Evolutionary conservation across 2,888 invertebrate species (phyloP).

Genomic region (Idaea straminata): DNA sequence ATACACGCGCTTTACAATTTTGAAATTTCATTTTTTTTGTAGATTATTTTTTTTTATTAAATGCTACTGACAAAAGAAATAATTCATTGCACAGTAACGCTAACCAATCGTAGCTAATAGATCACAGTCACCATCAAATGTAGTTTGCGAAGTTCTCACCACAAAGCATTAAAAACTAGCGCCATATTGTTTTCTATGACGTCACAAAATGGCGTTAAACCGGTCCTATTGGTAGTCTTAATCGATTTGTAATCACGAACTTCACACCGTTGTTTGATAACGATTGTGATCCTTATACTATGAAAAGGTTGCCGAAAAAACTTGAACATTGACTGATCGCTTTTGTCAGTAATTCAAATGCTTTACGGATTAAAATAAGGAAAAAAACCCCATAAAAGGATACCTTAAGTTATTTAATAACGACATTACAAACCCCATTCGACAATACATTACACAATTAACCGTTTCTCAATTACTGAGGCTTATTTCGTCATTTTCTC

Average conservation of each 20-base stretch:
- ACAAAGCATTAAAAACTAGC: background rate
- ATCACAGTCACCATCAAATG: background rate
- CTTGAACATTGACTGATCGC: slow-evolving; percentile 18
- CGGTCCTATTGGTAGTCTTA: no score
- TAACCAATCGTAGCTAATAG: background rate
- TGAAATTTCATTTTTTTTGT: slow-evolving; percentile 22
- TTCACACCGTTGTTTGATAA: background rate
- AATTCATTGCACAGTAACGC: background rate
- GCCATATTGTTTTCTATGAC: no score
- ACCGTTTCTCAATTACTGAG: slow-evolving; percentile 13
- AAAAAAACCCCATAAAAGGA: slow-evolving; percentile 17
- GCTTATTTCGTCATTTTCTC: slow-evolving; percentile 8
- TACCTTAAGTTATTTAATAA: slow-evolving; percentile 22
- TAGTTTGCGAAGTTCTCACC: background rate
- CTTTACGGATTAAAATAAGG: slow-evolving; percentile 17
- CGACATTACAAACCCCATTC: slow-evolving; percentile 19
- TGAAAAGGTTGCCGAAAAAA: slow-evolving; percentile 8
- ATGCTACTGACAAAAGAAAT: slow-evolving; percentile 56
- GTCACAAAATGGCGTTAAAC: no score
- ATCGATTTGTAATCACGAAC: background rate
- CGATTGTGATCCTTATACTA: slow-evolving; percentile 12
- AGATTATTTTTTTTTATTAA: slow-evolving; percentile 31
- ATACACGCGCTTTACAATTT: slow-evolving; percentile 58
- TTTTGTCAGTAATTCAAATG: slow-evolving; percentile 18
- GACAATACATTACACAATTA: slow-evolving; percentile 13